Conservation (phyloP, 2,888 invertebrate genomes). For the Sipha maydis region DNA sequence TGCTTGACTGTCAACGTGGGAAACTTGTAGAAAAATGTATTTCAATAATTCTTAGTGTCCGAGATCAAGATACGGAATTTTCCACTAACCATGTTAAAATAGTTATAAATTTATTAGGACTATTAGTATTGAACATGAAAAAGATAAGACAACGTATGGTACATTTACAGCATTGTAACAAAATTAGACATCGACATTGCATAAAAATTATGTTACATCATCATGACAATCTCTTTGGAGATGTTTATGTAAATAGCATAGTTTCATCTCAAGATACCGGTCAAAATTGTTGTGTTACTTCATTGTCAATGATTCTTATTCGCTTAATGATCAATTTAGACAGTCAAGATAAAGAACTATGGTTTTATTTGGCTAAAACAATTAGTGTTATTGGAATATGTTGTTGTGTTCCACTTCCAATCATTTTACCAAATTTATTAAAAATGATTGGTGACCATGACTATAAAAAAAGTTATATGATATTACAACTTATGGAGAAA, state of each 20-base stretch:
- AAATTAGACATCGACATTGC: conserved; percentile 71
- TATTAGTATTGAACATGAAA: conserved; percentile 72
- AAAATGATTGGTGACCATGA: conserved; percentile 68
- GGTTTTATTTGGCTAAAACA: conserved; percentile 61
- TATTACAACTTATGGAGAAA: conserved; percentile 72
- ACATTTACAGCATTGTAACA: conserved; percentile 71
- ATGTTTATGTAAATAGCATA: conserved; percentile 67
- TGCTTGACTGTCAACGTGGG: conserved; percentile 57
- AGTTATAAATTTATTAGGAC: conserved; percentile 67
- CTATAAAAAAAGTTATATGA: conserved; percentile 68
- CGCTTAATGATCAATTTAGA: conserved; percentile 67
- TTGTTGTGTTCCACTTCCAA: conserved; percentile 73
- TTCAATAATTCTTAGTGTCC: conserved; percentile 38
- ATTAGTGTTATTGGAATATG: conserved; percentile 71
- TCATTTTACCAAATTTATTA: conserved; percentile 64
- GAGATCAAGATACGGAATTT: conserved; percentile 48
- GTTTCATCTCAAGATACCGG: conserved; percentile 68
- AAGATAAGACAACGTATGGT: conserved; percentile 72
- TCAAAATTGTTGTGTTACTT: conserved; percentile 72
- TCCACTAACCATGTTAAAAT: conserved; percentile 61
- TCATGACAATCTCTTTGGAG: conserved; percentile 73
- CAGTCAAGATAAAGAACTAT: conserved; percentile 64
- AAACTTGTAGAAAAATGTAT: conserved; percentile 56
- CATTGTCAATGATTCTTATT: conserved; percentile 72
- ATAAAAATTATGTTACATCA: conserved; percentile 70